These are phyloP conservation scores for Chaetodon trifasciatus DNA, from an alignment of 2,797 vertebrate genomes.

Conservation along the genomic window DNA sequence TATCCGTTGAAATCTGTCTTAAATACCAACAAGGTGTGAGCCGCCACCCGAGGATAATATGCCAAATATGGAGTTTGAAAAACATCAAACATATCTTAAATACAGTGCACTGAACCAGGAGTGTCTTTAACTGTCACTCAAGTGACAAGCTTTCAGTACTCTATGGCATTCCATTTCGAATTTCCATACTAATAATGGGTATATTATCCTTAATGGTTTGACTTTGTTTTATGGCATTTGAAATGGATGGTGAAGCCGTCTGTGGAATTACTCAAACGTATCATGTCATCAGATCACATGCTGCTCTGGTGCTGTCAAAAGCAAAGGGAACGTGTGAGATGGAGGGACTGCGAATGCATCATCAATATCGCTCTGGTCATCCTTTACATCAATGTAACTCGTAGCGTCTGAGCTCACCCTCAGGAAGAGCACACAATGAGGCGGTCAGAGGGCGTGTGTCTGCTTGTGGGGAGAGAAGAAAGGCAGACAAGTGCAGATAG, in stretches of 20 bases:
- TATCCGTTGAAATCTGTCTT: constrained; percentile 82
- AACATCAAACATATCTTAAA: constrained; percentile 84
- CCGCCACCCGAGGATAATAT: constrained; percentile 80
- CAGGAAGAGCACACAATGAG: neutral
- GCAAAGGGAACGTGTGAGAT: constrained; percentile 51
- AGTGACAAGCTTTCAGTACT: constrained; percentile 81
- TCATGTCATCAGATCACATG: constrained; percentile 70
- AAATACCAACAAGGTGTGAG: constrained; percentile 84
- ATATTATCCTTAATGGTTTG: constrained; percentile 83
- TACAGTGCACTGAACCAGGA: constrained; percentile 83
- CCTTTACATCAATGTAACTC: constrained; percentile 40
- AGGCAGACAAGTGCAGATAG: constrained; percentile 11
- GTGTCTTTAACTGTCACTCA: constrained; percentile 84
- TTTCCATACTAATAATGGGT: constrained; percentile 87
- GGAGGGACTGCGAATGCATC: constrained; percentile 31
- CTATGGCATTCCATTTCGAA: constrained; percentile 74
- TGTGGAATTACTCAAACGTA: constrained; percentile 77
- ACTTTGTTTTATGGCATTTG: constrained; percentile 82
- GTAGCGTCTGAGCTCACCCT: constrained; percentile 15
- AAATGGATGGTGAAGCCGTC: constrained; percentile 71
- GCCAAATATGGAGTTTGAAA: constrained; percentile 84
- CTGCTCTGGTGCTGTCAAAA: constrained; percentile 62
- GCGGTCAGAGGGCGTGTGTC: neutral
- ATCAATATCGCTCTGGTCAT: constrained; percentile 45
- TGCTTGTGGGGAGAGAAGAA: constrained; percentile 4